These are phyloP conservation scores for Leptestheria dahalacensis DNA, from an alignment of 1,140 invertebrate species.

Conservation along the genomic window DNA sequence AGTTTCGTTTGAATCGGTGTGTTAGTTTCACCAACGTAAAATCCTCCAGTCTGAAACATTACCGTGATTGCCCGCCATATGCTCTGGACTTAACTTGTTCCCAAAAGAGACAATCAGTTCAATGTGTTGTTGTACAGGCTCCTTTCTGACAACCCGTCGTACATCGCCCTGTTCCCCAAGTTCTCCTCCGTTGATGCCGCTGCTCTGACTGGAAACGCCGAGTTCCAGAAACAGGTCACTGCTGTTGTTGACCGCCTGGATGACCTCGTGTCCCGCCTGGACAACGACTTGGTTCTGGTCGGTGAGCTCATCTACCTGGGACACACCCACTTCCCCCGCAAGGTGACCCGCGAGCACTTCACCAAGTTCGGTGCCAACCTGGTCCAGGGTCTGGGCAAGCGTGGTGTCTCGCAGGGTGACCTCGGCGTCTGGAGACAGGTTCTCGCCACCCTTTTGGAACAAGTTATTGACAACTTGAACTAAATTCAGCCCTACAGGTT, in stretches of 20 bases:
- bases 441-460: background rate
- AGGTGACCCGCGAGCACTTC: background rate
- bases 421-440: background rate
- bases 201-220: conserved; percentile 34
- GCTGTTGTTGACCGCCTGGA: background rate
- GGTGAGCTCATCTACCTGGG: background rate
- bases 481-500: no score
- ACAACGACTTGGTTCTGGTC: background rate
- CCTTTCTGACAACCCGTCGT: conserved; percentile 41
- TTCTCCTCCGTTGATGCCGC: conserved; percentile 24
- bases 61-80: no score
- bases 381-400: background rate
- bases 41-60: no score
- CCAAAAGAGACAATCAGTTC: no score
- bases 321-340: background rate
- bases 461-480: background rate
- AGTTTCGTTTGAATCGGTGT: no score
- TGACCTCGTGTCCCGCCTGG: background rate
- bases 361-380: background rate
- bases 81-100: no score
- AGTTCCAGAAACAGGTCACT: conserved; percentile 47
- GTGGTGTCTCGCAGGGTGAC: background rate
- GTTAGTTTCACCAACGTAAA: no score
- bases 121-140: background rate
- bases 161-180: conserved; percentile 26